Evolutionary conservation across 2,888 invertebrate genomes (phyloP), one percentile per base, ranked within the genome.

Genomic region (Cephus pygmeus): DNA sequence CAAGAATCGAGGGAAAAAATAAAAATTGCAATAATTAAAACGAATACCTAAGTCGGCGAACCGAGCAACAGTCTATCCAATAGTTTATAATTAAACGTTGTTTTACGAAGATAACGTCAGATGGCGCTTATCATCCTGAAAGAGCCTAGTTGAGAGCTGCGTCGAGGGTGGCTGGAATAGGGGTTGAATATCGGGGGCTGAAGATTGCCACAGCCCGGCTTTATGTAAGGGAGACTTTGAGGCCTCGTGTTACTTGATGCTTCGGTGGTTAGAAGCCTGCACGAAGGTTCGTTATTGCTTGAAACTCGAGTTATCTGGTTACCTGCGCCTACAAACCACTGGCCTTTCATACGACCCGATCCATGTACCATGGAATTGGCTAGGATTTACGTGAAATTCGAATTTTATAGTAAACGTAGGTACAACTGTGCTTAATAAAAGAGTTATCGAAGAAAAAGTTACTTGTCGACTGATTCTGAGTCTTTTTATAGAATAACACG

Each of bases 81-180:
- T 73, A 79, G 81, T 82, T 81, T 81, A 80, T 82, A 80, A 83
- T 83, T 82, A 81, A 83, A 83, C 81, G 82, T 82, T 81, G 81
- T 81, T 83, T 81, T 81, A 82, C 79, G 83, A 83, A 80, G 80
- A 80, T 77, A 77, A 40, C 75, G 81, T 78, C 75, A 34, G 34
- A 30, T 30, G 71, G 11, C 12, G 15, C 30, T 30, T 23, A 71
- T 56, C 23, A n/a, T 71, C 30, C 30, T 9, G 71, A 9, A 30
- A 23, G 30, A 34, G 71, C 71, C 11, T 3, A 30, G 23, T 23
- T 56, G 56, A 23, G 56, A 56, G 23, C 56, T 56, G 56, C 56
- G 56, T 56, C 15, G 23, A 56, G 56, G 56, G 56, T 56, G 56
- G 56, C 56, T 56, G 56, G 9, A 56, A 56, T 56, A 23, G 23